Conservation (phyloP, 2,888 invertebrate genomes). For the Sepioteuthis lessoniana region DNA sequence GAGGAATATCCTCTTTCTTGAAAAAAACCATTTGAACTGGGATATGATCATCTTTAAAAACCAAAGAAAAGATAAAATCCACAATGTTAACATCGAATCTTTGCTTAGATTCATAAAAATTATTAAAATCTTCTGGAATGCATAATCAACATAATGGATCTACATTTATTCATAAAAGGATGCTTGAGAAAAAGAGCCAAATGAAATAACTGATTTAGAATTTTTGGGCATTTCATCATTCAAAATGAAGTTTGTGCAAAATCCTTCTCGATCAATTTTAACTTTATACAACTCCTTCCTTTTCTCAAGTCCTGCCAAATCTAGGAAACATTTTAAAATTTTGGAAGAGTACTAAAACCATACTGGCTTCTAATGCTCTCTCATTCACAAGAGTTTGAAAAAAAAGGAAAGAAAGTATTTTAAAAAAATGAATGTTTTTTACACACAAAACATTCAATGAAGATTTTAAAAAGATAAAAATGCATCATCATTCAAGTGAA, state of each 20-base stretch:
- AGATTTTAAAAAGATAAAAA: background rate
- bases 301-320: background rate
- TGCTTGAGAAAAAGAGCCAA: too few species aligned
- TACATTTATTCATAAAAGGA: background rate
- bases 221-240: background rate
- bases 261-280: background rate
- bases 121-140: background rate
- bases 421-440: background rate
- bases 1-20: background rate
- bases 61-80: background rate
- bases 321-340: too few species aligned
- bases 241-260: background rate
- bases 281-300: background rate
- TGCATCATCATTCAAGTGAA: too few species aligned
- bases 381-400: too few species aligned
- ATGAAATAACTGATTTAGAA: background rate
- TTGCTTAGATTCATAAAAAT: background rate
- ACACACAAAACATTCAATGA: background rate
- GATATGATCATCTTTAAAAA: background rate
- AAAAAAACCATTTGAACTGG: background rate
- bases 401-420: too few species aligned
- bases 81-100: background rate
- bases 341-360: too few species aligned
- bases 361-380: too few species aligned
- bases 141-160: background rate